phyloP scores from a whole-genome alignment of 1,140 invertebrate genomes.

The Harpegnathos saltator region DNA sequence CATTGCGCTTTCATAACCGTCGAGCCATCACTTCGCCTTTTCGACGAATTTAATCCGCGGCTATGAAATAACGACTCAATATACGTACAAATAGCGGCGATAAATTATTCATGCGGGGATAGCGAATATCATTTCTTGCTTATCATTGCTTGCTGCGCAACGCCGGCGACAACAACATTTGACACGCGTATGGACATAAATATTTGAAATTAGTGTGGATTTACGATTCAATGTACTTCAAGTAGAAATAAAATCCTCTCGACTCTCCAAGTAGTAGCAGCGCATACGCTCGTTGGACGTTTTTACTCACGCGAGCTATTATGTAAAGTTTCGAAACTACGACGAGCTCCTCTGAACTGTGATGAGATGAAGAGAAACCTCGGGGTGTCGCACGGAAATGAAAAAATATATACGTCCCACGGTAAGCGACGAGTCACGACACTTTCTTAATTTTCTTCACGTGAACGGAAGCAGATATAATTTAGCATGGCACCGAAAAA shows the following conservation, averaged over 20 bases:
- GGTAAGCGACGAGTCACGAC: constrained; percentile 15
- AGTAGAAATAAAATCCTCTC: constrained; percentile 26
- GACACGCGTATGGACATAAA: too few relatives aligned
- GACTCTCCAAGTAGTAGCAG: background rate
- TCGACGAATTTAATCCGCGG: background rate
- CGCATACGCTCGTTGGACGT: background rate
- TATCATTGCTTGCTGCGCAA: too few relatives aligned
- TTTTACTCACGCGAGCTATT: constrained; percentile 22
- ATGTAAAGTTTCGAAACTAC: constrained; percentile 35
- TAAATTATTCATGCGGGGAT: background rate
- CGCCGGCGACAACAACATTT: too few relatives aligned
- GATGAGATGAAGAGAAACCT: constrained; percentile 6
- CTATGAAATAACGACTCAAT: constrained; percentile 19
- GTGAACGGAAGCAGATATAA: constrained; percentile 62
- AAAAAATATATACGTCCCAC: constrained; percentile 20
- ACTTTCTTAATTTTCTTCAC: constrained; percentile 62
- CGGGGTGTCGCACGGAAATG: background rate
- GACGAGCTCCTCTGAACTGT: background rate
- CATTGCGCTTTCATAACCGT: constrained; percentile 6
- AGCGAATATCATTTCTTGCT: too few relatives aligned
- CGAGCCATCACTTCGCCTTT: constrained; percentile 8
- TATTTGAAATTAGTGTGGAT: background rate
- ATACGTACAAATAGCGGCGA: background rate
- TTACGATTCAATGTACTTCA: background rate
- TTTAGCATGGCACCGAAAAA: constrained; percentile 40